Evolutionary conservation across 2,113 vertebrate species (phyloP), one percentile per base, ranked within the genome.

Genomic region (Brachyhypopomus occidentalis): DNA sequence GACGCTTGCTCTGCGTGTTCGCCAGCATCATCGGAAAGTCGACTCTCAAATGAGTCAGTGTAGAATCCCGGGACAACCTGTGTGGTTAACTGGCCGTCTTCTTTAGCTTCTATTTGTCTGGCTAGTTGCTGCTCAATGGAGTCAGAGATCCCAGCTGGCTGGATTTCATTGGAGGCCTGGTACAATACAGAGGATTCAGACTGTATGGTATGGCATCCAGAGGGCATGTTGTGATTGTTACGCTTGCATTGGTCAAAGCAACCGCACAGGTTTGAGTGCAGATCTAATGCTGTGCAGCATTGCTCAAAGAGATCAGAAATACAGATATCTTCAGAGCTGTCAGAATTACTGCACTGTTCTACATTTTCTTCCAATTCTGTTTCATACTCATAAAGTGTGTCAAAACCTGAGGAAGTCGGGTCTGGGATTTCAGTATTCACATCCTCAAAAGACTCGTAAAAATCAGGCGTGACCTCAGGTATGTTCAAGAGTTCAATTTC

Each of bases 341-440:
- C 70, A 58, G 55, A 66, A 17, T 14, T 22, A 25, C 55, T 41
- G 48, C 55, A 38, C 16, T 69, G 22, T n/a, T 84, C 67, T 48
- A 20, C 63, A 58, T 22, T 12, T 36, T 48, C 77, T 11, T 70
- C 60, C 25, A 82, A 85, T 86, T 90, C 85, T 36, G 84, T 27
- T 12, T 83, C 84, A 60, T 88, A 87, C 89, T 89, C 89, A 80
- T 72, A 80, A 86, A 88, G 41, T 3, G 17, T 72, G 63, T 83
- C 84, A 30, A 41, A 2, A 66, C 80, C 73, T 79, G 86, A 77
- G 36, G 82, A 79, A 80, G 83, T 77, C 71, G 88, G 79, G 88
- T 85, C 85, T 84, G 88, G 89, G 89, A 88, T 91, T 20, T 75
- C 80, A 1, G 27, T 17, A 82, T 85, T 86, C 56, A 78, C 66